Evolutionary conservation across 2,113 vertebrate species (phyloP).

Genomic region (Scortum barcoo): DNA sequence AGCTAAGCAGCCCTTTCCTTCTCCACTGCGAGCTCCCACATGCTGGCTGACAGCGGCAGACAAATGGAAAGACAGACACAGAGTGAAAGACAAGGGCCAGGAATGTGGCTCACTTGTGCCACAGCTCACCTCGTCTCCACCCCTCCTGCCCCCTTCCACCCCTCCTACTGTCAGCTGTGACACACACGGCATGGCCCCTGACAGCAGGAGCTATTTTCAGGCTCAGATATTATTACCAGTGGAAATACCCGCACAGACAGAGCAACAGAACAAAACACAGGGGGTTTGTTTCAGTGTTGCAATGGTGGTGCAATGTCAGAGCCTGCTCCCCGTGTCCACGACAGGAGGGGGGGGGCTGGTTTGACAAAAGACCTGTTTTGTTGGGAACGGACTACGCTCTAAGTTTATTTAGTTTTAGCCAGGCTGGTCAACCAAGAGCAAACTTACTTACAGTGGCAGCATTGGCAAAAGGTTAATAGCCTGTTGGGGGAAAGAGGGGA

Average conservation of each 20-base stretch:
- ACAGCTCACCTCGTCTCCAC: constrained; percentile 40
- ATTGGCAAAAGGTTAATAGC: constrained; percentile 71
- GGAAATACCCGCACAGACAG: constrained; percentile 69
- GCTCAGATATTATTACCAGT: constrained; percentile 78
- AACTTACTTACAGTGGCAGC: constrained; percentile 53
- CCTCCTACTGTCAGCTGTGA: constrained; percentile 61
- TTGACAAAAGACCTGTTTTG: constrained; percentile 26
- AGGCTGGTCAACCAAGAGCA: constrained; percentile 21
- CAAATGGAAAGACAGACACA: constrained; percentile 29
- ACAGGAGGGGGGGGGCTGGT: constrained; percentile 5
- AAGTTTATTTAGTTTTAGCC: constrained; percentile 50
- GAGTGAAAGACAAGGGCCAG: constrained; percentile 65
- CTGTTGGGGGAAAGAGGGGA: constrained; percentile 45
- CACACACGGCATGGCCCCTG: constrained; percentile 69
- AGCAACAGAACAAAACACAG: constrained; percentile 60
- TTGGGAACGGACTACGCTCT: constrained; percentile 1
- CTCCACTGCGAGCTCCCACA: constrained; percentile 5
- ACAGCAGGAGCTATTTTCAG: constrained; percentile 82
- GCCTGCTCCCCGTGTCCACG: not conserved
- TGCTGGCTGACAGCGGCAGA: constrained; percentile 32
- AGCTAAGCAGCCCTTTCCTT: constrained; percentile 10
- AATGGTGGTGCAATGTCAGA: constrained; percentile 33
- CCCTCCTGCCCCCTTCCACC: too few species aligned
- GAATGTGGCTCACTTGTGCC: constrained; percentile 63
- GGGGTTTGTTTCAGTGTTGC: constrained; percentile 50